Percentiles rank a stretch among this genome's conserved stretches.
These are phyloP conservation scores for Pegoplata infirma DNA, from an alignment of 2,888 invertebrate species.

Conservation along the genomic window DNA sequence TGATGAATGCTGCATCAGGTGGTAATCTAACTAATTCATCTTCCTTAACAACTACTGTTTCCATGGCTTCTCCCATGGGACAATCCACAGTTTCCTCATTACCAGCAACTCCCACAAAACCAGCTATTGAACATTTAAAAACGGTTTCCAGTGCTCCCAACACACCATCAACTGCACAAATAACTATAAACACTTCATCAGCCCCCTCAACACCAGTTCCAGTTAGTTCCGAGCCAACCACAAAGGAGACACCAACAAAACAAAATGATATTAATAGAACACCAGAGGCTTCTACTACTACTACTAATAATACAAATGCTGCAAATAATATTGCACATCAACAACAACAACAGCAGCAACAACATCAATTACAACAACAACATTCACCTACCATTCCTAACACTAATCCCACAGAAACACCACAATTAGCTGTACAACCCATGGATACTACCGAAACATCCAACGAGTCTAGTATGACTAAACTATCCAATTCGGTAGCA, in stretches of 20 bases:
- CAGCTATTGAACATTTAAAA: slow-evolving; percentile 50
- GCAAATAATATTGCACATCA: slow-evolving; percentile 33
- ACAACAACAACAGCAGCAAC: slow-evolving; percentile 17
- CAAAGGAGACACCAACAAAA: slow-evolving; percentile 58
- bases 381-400: slow-evolving; percentile 51
- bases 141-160: slow-evolving; percentile 49
- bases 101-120: slow-evolving; percentile 70
- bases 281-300: slow-evolving; percentile 42
- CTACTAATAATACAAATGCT: slow-evolving; percentile 33
- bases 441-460: slow-evolving; percentile 57
- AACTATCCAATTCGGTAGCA: slow-evolving; percentile 39
- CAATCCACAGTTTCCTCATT: slow-evolving; percentile 60
- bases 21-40: slow-evolving; percentile 53
- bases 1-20: slow-evolving; percentile 71
- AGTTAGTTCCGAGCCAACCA: neutral
- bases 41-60: slow-evolving; percentile 53
- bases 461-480: slow-evolving; percentile 52
- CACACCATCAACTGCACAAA: slow-evolving; percentile 47
- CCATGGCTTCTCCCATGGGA: slow-evolving; percentile 64
- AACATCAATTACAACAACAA: neutral
- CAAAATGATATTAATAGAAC: slow-evolving; percentile 40
- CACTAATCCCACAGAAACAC: slow-evolving; percentile 25
- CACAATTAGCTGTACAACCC: slow-evolving; percentile 45
- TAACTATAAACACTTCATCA: slow-evolving; percentile 13
- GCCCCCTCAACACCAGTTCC: slow-evolving; percentile 38